Percentiles rank a stretch among this genome's conserved stretches.
Conservation (phyloP, 2,797 vertebrate genomes). For the Streptopelia turtur region DNA sequence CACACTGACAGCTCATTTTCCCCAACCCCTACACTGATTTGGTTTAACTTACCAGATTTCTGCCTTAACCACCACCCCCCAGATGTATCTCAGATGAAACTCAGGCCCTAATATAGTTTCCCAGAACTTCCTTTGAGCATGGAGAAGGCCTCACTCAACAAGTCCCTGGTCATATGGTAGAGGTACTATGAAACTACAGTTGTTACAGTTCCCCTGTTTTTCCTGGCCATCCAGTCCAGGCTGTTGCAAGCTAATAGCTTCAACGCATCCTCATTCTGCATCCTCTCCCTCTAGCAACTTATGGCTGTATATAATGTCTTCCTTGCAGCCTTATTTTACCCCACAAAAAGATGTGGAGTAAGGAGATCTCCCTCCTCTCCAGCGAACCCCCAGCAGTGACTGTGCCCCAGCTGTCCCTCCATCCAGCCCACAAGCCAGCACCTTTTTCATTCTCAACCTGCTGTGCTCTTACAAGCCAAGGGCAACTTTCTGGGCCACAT, state of each 20-base stretch:
- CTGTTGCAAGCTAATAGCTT: background rate
- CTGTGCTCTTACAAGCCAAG: background rate
- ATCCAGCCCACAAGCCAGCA: background rate
- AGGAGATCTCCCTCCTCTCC: background rate
- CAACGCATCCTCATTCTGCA: background rate
- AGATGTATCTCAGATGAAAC: conserved; percentile 18
- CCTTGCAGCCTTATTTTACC: background rate
- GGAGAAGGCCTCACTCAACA: background rate
- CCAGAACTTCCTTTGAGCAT: conserved; percentile 21
- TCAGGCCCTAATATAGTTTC: background rate
- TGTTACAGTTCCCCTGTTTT: background rate
- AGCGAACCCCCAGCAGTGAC: background rate
- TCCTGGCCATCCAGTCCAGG: background rate
- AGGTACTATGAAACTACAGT: background rate
- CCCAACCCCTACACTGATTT: background rate
- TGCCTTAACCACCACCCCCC: conserved; percentile 28
- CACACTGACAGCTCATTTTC: background rate
- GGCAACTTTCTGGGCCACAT: rapidly evolving
- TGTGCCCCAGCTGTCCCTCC: background rate
- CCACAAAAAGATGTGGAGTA: background rate
- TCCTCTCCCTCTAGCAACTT: background rate
- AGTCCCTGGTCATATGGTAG: background rate
- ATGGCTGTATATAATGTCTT: background rate
- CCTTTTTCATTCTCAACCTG: background rate
- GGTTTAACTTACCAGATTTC: conserved; percentile 28